Conservation (phyloP, 2,113 vertebrate species). For the Halcyon senegalensis region DNA sequence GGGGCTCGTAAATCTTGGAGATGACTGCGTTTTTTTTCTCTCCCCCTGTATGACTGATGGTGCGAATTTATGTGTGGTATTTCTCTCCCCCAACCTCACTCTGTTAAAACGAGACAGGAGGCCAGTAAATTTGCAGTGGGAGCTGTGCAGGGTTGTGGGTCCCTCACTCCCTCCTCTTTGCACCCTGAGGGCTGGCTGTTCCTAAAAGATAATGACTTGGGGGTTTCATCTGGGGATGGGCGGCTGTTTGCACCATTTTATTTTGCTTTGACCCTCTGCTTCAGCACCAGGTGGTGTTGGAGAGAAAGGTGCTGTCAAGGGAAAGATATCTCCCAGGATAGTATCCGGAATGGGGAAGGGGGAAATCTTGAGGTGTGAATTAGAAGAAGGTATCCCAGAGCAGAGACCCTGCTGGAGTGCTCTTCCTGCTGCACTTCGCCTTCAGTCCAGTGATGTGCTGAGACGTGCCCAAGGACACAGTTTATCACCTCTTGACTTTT, state of each 20-base stretch:
- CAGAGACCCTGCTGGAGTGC: neutral
- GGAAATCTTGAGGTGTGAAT: neutral
- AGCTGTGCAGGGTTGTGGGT: neutral
- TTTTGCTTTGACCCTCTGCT: neutral
- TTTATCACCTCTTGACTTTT: neutral
- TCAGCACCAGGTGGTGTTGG: neutral
- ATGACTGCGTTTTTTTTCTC: conserved; percentile 66
- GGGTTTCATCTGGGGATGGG: neutral
- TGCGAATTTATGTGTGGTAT: conserved; percentile 78
- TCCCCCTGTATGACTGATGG: conserved; percentile 62
- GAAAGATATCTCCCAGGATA: neutral
- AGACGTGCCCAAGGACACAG: neutral
- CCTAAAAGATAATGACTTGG: conserved; percentile 16
- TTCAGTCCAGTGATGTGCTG: neutral
- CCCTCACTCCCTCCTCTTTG: neutral
- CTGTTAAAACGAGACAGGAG: conserved; percentile 33
- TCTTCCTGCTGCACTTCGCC: neutral
- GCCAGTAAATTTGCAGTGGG: conserved; percentile 43
- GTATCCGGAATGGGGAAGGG: neutral
- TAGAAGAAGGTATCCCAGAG: neutral
- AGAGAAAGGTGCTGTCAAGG: neutral
- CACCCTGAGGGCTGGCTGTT: conserved; percentile 23
- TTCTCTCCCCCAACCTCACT: conserved; percentile 46
- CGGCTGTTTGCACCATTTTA: neutral
- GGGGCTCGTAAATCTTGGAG: conserved; percentile 77